Conservation (phyloP, 2,888 invertebrate genomes). For the Abscondita cerata region DNA sequence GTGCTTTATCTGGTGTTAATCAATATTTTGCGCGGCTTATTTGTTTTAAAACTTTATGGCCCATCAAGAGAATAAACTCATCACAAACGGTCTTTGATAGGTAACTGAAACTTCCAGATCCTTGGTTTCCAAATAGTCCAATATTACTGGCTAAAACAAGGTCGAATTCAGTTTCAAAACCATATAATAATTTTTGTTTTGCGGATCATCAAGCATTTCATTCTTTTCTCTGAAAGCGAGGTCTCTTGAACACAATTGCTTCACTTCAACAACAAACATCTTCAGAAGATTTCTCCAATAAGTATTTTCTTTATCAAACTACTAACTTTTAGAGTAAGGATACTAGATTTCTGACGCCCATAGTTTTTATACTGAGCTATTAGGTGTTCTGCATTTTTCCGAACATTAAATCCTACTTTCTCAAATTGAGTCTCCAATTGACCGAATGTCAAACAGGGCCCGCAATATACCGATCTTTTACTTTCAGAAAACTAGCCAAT, state of each 20-base stretch:
- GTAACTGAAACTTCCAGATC: not conserved
- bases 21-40: too few species aligned
- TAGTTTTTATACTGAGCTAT: not conserved
- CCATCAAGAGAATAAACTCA: not conserved
- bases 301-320: not conserved
- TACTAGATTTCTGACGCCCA: not conserved
- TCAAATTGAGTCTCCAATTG: not conserved
- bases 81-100: not conserved
- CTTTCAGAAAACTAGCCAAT: not conserved
- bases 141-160: not conserved
- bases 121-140: not conserved
- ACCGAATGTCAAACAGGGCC: not conserved
- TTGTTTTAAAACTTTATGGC: too few species aligned
- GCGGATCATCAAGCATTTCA: not conserved
- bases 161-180: too few species aligned
- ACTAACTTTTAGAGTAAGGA: not conserved
- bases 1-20: too few species aligned
- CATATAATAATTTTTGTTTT: not conserved
- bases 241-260: too few species aligned
- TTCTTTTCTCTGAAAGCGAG: not conserved
- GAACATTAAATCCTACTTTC: not conserved
- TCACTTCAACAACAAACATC: not conserved
- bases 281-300: not conserved
- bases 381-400: not conserved
- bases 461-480: too few species aligned